Evolutionary conservation across 2,888 invertebrate species (phyloP), one percentile per base, ranked within the genome.

Genomic region (Sesamia inferens): DNA sequence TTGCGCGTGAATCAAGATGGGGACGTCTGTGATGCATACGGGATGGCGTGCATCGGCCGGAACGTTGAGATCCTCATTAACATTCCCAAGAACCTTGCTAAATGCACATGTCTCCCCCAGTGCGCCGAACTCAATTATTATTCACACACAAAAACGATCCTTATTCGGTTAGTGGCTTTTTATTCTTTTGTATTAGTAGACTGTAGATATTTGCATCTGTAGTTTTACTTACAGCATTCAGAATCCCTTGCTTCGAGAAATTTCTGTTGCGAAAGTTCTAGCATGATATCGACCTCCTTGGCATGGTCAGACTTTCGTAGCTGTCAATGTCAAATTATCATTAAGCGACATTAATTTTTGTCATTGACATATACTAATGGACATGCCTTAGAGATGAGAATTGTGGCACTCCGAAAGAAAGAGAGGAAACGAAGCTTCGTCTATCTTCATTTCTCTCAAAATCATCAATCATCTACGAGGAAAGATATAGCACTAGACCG

Each of bases 1-100:
- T 78, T 63, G 13, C 51, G 31, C 47, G 51, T 55, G 48, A 44
- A 64, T 63, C 79, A 93, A 96, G 96, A 96, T 95, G 96, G 96
- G 91, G 93, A 90, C 75, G 89, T 94, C 71, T 97, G 96, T 81
- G 96, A 96, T 88, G 93, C 96, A 83, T 93, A 93, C 85, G 97
- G 96, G 62, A 95, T 97, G 94, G 95, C 95, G 78, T 97, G 97
- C 88, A 94, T 97, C 92, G 95, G 96, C 8, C 85, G 95, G 47
- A 94, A 96, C 86, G 95, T 95, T 64, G 96, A 96, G 76, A 94
- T 95, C 68, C 94, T 97, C 86, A 94, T 96, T 88, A 96, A 95
- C 85, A 89, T 97, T 57, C 96, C 95, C 22, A 93, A 94, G 85
- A 95, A 96, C 88, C 92, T 96, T 78, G 96, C 96, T 72, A 96